Evolutionary conservation across 2,113 vertebrate species (phyloP).

Genomic region (Callocephalon fimbriatum): DNA sequence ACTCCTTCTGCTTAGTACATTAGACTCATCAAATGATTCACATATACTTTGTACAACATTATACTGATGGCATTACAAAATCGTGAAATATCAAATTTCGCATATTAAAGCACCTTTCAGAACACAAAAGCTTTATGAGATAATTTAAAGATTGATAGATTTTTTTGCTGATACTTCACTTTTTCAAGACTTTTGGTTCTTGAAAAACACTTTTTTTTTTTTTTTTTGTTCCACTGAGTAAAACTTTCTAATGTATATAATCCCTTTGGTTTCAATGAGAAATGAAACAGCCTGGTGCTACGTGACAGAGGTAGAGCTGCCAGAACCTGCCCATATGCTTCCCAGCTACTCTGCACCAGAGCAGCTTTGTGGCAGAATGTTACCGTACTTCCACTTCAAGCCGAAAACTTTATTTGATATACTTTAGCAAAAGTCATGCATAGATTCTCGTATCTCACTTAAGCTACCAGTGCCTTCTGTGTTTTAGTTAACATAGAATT

Average conservation of each 20-base stretch:
- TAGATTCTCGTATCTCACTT: not conserved
- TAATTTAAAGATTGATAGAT: not conserved
- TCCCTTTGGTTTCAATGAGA: not conserved
- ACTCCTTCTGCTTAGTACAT: not conserved
- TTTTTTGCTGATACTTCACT: not conserved
- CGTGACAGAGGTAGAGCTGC: not conserved
- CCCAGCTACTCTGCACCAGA: not conserved
- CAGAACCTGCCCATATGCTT: not conserved
- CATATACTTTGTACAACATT: not conserved
- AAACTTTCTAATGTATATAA: not conserved
- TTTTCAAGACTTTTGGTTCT: not conserved
- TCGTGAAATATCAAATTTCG: not conserved
- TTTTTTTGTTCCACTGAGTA: not conserved
- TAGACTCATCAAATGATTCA: not conserved
- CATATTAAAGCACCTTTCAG: not conserved
- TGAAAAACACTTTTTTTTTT: not conserved
- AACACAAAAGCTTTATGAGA: not conserved
- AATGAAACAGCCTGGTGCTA: not conserved
- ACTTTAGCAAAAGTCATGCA: not conserved
- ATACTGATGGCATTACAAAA: not conserved
- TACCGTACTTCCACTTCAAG: not conserved
- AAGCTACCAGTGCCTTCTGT: not conserved
- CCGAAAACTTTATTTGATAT: not conserved
- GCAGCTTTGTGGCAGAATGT: not conserved
- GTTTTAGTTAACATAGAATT: not conserved